Evolutionary conservation across 2,797 vertebrate genomes (phyloP), one percentile per base, ranked within the genome.

Genomic region (Trachurus trachurus): DNA sequence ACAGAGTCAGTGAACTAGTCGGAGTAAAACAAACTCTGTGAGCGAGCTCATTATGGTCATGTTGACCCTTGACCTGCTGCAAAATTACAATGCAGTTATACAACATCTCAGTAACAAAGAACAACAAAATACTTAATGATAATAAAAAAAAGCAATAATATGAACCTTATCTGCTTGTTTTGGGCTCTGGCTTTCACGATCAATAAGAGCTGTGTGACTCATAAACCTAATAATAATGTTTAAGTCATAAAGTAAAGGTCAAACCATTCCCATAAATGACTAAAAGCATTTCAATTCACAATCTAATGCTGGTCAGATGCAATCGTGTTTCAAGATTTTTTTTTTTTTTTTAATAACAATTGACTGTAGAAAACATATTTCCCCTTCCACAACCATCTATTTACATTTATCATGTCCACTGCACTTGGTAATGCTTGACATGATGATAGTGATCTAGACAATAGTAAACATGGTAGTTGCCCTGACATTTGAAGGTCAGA

Each of bases 1-100:
- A 76, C 47, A 71, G 16, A 42, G 21, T 83, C 77, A 83, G 67
- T 81, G 66, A 79, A 58, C 7, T 63, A 80, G 65, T 82, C 53
- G 21, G 42, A 26, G 26, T 26, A 59, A 67, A 26, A 66, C 31
- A 45, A 54, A 71, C 13, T 42, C 7, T 15, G 58, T 52, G 61
- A 78, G 73, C 72, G 37, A 42, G 37, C 40, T 69, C 0, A 0
- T 13, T 40, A 59, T 45, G 34, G 61, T 71, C 64, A 74, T n/a
- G 16, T n/a, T 9, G 3, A 57, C 5, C 21, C 8, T 26, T 42
- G 39, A 26, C 59, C 8, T 6, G 44, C 13, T 62, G 15, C 2
- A 8, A 29, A 34, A 9, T 63, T 19, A 16, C 40, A 16, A 7
- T 54, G 5, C 5, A 54, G 22, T 15, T 15, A 13, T 13, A 15